A percentile compares a stretch with the other conserved stretches of the same genome.
These are phyloP conservation scores for Hetaerina titia DNA, from an alignment of 2,888 invertebrate species.

Conservation along the genomic window DNA sequence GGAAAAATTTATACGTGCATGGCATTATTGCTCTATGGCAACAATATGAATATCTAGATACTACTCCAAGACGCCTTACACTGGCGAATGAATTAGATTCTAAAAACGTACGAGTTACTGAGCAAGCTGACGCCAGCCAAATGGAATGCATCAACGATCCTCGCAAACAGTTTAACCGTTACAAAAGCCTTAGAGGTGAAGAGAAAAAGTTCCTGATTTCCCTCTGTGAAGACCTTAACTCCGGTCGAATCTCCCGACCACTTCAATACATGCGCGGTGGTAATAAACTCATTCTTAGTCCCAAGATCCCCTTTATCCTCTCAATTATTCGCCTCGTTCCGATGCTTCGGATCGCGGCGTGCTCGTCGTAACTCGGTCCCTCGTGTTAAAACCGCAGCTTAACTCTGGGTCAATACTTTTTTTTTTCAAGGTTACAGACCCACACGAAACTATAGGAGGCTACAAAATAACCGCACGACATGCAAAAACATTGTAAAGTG, in stretches of 20 bases:
- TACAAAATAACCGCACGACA: slow-evolving; percentile 20
- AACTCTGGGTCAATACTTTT: neutral
- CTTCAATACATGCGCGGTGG: neutral
- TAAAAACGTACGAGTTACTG: neutral
- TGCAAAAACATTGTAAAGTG: slow-evolving; percentile 25
- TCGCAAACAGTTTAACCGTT: neutral
- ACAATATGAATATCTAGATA: neutral
- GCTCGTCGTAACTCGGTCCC: neutral
- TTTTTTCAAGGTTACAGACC: slow-evolving; percentile 5
- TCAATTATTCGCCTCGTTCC: neutral
- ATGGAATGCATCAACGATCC: neutral
- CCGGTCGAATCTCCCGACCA: neutral
- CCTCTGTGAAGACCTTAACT: neutral
- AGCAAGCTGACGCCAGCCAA: neutral
- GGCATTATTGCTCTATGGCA: neutral
- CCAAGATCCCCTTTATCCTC: neutral
- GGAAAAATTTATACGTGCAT: neutral
- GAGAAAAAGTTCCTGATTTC: neutral
- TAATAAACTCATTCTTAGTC: neutral
- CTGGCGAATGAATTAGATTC: neutral
- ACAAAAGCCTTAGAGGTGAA: neutral
- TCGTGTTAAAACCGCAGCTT: neutral
- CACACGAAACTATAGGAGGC: neutral
- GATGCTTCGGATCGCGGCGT: neutral
- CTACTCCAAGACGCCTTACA: neutral